A percentile compares a stretch with the other conserved stretches of the same genome.
These are phyloP conservation scores for Ooceraea biroi DNA, from an alignment of 1,140 invertebrate genomes.

Conservation along the genomic window DNA sequence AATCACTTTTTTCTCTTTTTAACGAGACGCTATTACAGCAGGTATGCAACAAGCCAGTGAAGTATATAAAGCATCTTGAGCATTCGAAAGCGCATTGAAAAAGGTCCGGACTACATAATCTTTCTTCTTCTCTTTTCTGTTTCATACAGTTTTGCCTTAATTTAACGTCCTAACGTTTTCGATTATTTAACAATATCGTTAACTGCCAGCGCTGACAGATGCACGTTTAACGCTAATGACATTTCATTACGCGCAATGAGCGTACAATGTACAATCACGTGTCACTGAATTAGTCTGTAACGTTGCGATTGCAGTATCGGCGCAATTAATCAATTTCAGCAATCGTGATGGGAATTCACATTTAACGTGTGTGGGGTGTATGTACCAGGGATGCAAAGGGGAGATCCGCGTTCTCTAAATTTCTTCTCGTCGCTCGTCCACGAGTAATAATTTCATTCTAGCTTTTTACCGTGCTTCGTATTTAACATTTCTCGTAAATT, in stretches of 20 bases:
- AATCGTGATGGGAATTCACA: background rate
- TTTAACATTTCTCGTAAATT: too few relatives aligned
- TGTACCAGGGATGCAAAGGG: background rate
- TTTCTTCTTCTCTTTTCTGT: too few relatives aligned
- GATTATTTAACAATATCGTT: conserved; percentile 11
- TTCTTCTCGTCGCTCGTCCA: background rate
- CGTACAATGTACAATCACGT: background rate
- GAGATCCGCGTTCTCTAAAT: background rate
- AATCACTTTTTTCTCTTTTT: background rate
- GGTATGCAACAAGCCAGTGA: background rate
- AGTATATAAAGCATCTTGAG: background rate
- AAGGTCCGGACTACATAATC: too few relatives aligned
- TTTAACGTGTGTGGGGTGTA: background rate
- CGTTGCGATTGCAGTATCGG: background rate
- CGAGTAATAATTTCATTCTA: background rate
- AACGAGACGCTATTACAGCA: too few relatives aligned
- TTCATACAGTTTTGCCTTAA: too few relatives aligned
- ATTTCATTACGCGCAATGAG: conserved; percentile 8
- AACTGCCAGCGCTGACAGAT: background rate
- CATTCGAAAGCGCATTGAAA: conserved; percentile 7
- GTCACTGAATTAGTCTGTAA: background rate
- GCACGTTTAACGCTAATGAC: background rate
- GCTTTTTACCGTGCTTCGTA: background rate
- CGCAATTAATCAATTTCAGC: background rate
- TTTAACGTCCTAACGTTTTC: background rate